Conservation (phyloP, 2,888 invertebrate genomes). For the Yponomeuta evonymella region DNA sequence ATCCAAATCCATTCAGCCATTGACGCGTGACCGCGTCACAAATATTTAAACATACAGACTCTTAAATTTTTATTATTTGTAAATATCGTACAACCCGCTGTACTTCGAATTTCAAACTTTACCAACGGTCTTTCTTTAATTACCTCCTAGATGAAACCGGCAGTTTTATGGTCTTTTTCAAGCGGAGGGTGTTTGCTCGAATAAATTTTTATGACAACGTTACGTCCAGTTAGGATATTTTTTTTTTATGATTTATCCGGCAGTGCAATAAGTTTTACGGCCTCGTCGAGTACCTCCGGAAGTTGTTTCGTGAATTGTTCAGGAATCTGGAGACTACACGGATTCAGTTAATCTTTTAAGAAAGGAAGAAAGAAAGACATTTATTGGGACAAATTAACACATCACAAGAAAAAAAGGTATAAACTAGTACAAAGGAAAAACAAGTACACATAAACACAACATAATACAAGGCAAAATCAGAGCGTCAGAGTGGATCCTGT, state of each 20-base stretch:
- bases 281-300: background rate
- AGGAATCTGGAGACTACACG: background rate
- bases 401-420: no score
- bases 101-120: background rate
- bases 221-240: background rate
- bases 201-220: background rate
- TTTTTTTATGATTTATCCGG: background rate
- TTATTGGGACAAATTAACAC: no score
- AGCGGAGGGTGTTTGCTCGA: background rate
- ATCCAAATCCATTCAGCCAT: no score
- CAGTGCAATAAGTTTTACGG: background rate
- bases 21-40: no score
- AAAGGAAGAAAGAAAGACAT: no score
- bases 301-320: background rate
- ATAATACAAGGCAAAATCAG: no score
- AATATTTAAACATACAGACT: no score
- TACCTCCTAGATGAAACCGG: background rate
- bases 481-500: no score
- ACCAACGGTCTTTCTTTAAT: background rate
- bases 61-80: no score
- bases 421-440: no score
- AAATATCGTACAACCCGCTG: background rate
- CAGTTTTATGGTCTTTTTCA: background rate
- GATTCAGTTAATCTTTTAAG: no score
- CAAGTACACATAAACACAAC: no score